Evolutionary conservation across 2,113 vertebrate genomes (phyloP).

Genomic region (Lasiurus borealis): DNA sequence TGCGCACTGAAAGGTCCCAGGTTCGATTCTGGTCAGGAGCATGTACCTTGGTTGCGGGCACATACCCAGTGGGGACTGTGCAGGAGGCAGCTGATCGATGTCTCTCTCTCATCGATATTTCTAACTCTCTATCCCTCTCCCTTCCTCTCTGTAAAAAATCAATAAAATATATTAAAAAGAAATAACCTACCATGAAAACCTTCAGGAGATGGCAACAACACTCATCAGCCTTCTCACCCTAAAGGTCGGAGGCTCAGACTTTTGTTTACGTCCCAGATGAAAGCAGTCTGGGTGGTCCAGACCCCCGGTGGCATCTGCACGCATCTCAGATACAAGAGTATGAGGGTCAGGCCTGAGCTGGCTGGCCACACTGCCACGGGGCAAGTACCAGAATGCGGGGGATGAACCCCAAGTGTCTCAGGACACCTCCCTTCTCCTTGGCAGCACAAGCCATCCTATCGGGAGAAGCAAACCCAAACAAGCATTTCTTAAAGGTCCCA

Average conservation of each 20-base stretch:
- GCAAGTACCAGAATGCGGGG: neutral
- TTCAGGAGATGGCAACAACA: conserved; percentile 36
- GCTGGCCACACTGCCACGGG: neutral
- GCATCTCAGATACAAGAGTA: conserved; percentile 5
- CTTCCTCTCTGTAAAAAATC: too few relatives aligned
- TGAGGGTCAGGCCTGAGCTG: neutral
- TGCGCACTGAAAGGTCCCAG: too few relatives aligned
- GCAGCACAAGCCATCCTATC: neutral
- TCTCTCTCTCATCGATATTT: too few relatives aligned
- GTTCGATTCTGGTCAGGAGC: too few relatives aligned
- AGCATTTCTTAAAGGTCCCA: neutral
- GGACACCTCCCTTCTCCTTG: neutral
- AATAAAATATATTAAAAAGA: neutral
- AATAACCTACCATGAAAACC: conserved; percentile 43
- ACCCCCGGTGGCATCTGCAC: neutral
- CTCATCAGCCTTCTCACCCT: conserved; percentile 21
- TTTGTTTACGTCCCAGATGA: conserved; percentile 37
- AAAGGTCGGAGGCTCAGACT: conserved; percentile 32
- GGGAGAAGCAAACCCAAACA: neutral
- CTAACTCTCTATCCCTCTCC: too few relatives aligned
- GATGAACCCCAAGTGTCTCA: neutral
- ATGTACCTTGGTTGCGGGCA: too few relatives aligned
- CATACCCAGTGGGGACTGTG: too few relatives aligned
- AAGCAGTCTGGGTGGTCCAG: conserved; percentile 51
- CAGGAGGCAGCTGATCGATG: too few relatives aligned